Evolutionary conservation across 2,888 invertebrate species (phyloP), one percentile per base, ranked within the genome.

Genomic region (Tachystola acroxantha): DNA sequence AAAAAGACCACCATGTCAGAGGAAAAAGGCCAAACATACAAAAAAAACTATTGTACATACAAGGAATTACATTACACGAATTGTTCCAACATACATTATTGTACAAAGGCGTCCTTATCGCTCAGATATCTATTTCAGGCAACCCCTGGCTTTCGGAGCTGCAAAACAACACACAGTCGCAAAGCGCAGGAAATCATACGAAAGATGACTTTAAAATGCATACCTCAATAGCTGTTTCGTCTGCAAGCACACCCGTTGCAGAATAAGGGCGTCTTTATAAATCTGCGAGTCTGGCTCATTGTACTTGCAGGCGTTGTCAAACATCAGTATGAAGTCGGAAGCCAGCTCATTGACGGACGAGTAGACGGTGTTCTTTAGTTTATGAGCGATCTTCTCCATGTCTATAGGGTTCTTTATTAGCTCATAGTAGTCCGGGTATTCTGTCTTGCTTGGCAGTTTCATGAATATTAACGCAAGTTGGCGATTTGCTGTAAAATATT

Each of bases 271-370:
- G 76, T 99, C 98, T 84, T 98, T 98, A 70, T 98, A 98, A 47
- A 98, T 96, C 75, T 96, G 96, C 0, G 98, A 98, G 65, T 98
- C 98, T 0, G 98, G 98, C 65, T 98, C 98, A 70, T 98, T 98
- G 66, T 96, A 98, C 67, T 96, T 97, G 87, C 97, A 98, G 1
- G 98, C 98, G 70, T 98, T 98, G 59, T 96, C 96, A 55, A 97
- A 94, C 96, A 98, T 97, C 32, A 96, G 81, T 53, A 95, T 90
- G 53, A 98, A 93, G 78, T 98, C 98, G 0, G 93, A 90, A 0
- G 95, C 94, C 34, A 98, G 76, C 46, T 97, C 97, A 50, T 97
- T 97, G 13, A 98, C 88, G 11, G 90, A 91, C 32, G 92, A 92
- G 66, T 98, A 98, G 0, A 79, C 79, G 40, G 88, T 90, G 43